Base-by-base conservation (phyloP, 2,888 invertebrate species). In the Saturnia japonica region DNA sequence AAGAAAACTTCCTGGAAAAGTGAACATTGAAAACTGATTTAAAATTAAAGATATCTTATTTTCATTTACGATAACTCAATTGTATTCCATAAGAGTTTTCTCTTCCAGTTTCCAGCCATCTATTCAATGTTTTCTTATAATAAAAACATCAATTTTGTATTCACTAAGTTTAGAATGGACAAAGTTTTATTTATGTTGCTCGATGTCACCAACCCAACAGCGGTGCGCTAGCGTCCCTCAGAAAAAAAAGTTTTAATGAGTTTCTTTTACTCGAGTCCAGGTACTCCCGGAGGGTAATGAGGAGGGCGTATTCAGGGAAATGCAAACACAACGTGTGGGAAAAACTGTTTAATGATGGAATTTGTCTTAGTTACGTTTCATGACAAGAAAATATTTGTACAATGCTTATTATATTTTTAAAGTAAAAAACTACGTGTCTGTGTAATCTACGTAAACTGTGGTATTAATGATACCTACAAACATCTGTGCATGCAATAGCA, bases 191-290 rank as follows among this genome's bases (percentile, higher is more conserved):
- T 84, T 84, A 83, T 73, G 77, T 79, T 81, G 78, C 75, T 79
- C 78, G 78, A 76, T 79, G 78, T 77, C 79, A 78, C 76, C 76
- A 74, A 69, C 67, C 70, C 71, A 70, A 42, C 54, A 43, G 68
- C 68, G 71, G 71, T 64, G 45, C 54, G 42, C 51, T 73, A 51
- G 68, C 68, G 62, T 68, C 64, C 68, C 47, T 40, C 47, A 62
- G 68, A 71, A 71, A 71, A 68, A 79, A 82, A 86, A 87, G 78
- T 86, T 87, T 83, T 84, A 84, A 87, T 83, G 85, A 86, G 85
- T 85, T 86, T 83, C 79, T 82, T 84, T 81, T 79, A 75, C 75
- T 78, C 67, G 72, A 74, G 70, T 80, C 76, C 79, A 78, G 78
- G 80, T 80, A 77, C 68, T 72, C 73, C 67, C 76, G 28, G 34